Evolutionary conservation across 2,113 vertebrate genomes (phyloP).

Genomic region (Notarius lentiginosus): DNA sequence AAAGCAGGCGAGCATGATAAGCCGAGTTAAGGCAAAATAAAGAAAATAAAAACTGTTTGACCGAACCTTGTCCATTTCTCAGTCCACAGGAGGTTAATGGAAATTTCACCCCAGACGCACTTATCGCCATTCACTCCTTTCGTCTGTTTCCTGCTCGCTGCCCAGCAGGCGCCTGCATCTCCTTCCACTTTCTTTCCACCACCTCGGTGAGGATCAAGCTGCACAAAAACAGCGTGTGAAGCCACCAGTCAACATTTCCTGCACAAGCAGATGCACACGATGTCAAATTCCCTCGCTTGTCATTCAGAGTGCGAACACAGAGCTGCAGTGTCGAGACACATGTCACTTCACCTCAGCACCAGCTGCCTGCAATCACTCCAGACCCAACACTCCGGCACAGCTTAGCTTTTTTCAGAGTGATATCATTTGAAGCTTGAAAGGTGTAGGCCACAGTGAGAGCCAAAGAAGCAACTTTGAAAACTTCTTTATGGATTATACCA

Average conservation of each 20-base stretch:
- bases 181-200: not conserved
- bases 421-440: conserved; percentile 21
- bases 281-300: conserved; percentile 32
- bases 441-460: conserved; percentile 7
- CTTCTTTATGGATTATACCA: not conserved
- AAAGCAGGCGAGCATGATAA: conserved; percentile 31
- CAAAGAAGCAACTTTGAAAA: not conserved
- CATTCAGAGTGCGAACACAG: conserved; percentile 15
- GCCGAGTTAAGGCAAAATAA: conserved; percentile 22
- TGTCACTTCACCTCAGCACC: conserved; percentile 38
- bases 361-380: conserved; percentile 39
- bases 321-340: conserved; percentile 33
- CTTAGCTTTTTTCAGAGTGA: not conserved
- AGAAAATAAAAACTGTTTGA: conserved; percentile 8
- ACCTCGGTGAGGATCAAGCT: conserved; percentile 8
- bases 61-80: conserved; percentile 24
- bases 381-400: conserved; percentile 6
- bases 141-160: conserved; percentile 1
- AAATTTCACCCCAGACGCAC: conserved; percentile 39
- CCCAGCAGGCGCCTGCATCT: conserved; percentile 11
- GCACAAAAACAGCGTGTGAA: conserved; percentile 1
- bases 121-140: conserved; percentile 32
- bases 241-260: conserved; percentile 23
- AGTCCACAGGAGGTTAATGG: conserved; percentile 41
- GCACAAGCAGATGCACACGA: conserved; percentile 9